These are phyloP conservation scores for Phthorimaea operculella DNA, from an alignment of 1,140 invertebrate species.

Conservation along the genomic window DNA sequence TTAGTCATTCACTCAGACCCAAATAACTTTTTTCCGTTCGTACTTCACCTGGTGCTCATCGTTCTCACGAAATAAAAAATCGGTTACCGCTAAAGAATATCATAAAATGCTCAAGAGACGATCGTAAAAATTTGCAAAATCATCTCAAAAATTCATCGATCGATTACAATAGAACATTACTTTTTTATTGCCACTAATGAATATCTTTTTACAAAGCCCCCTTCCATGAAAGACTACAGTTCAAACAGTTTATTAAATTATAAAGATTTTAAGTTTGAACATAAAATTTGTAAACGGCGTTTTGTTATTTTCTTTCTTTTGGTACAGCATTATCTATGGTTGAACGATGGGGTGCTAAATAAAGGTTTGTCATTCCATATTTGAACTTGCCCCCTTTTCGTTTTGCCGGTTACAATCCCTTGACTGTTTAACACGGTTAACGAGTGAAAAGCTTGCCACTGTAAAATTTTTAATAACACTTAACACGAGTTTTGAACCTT, in stretches of 20 bases:
- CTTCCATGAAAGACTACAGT: constrained; percentile 26
- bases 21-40: neutral
- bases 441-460: constrained; percentile 15
- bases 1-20: neutral
- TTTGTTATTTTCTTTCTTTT: constrained; percentile 29
- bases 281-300: constrained; percentile 62
- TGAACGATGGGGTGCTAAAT: constrained; percentile 48
- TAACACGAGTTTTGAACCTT: neutral
- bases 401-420: constrained; percentile 27
- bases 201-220: constrained; percentile 35
- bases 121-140: constrained; percentile 59
- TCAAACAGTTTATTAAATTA: constrained; percentile 50
- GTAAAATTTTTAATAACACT: constrained; percentile 8
- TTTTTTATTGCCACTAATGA: constrained; percentile 64
- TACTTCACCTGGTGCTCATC: constrained; percentile 15
- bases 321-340: constrained; percentile 35
- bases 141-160: constrained; percentile 61
- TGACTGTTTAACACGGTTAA: constrained; percentile 32
- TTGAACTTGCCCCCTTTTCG: constrained; percentile 46
- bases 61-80: constrained; percentile 52
- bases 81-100: constrained; percentile 29
- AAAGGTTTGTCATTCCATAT: constrained; percentile 49
- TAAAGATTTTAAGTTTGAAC: constrained; percentile 46
- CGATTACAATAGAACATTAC: constrained; percentile 57
- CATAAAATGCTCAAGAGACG: constrained; percentile 47